Base-by-base conservation (phyloP, 1,140 invertebrate species). In the Drosophila bifasciata region DNA sequence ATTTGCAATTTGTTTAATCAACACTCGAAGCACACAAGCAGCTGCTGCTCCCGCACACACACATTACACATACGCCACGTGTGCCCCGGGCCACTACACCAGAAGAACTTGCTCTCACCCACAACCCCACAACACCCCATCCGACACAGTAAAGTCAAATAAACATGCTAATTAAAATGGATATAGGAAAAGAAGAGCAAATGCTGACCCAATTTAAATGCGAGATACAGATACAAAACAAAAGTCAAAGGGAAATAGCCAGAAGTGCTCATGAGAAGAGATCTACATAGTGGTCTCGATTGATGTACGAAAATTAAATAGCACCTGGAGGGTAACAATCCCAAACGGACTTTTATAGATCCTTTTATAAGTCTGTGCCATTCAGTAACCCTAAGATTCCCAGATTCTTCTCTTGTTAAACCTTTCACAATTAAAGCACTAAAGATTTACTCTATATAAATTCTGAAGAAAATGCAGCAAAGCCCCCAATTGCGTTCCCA, bases 1-100 rank as follows among this genome's bases (percentile, higher is more conserved):
- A 88, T 88, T 89, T 88, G 83, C 79, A 88, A 88, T 88, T 88
- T 88, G 78, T 88, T 88, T 88, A 88, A 88, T 88, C 84, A 88
- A 88, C 83, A 88, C 78, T 88, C 81, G 50, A 19, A 52, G 60
- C 74, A 55, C 70, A 64, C 62, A 79, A 62, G 63, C 70, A 75
- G 58, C 76, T 75, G 58, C 76, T 75, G 58, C 36, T 32, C 36
- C 58, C 51, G 63, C 17, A 59, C 45, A 19, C 44, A 28, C 21
- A 67, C 45, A 80, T 84, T 81, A 68, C 78, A 78, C 74, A 88
- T 81, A 88, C 83, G 81, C 23, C 74, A 55, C 53, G 61, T 77
- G 50, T 55, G 76, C 45, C 49, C 46, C 40, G 32, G 23, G n/a
- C n/a, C n/a, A n/a, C n/a, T n/a, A n/a, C n/a, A n/a, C n/a, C n/a